Evolutionary conservation across 2,888 invertebrate genomes (phyloP).

Genomic region (Aphrophora alni): DNA sequence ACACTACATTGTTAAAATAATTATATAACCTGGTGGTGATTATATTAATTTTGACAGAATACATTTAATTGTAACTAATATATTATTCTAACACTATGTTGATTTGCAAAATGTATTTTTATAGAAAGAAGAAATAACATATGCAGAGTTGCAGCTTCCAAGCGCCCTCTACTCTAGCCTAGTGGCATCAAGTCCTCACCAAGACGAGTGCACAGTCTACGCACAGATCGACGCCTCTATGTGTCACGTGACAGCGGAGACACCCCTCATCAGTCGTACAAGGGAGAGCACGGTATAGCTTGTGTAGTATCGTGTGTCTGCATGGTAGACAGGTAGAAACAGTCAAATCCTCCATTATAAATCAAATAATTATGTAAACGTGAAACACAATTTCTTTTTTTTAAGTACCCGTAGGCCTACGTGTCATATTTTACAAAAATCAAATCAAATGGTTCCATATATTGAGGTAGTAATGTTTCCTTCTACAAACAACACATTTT

Average conservation of each 20-base stretch:
- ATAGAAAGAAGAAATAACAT: conserved; percentile 63
- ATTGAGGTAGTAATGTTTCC: too few relatives aligned
- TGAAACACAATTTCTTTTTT: background rate
- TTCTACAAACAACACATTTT: too few relatives aligned
- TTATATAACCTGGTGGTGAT: too few relatives aligned
- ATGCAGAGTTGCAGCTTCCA: conserved; percentile 63
- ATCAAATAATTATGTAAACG: too few relatives aligned
- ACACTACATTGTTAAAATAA: too few relatives aligned
- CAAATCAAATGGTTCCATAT: too few relatives aligned
- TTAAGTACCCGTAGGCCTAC: too few relatives aligned
- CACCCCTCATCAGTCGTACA: conserved; percentile 45
- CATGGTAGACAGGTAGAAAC: conserved; percentile 34
- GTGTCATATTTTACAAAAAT: too few relatives aligned
- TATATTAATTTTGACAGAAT: too few relatives aligned
- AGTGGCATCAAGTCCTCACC: conserved; percentile 48
- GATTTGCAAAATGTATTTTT: too few relatives aligned
- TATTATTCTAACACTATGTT: too few relatives aligned
- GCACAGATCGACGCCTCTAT: conserved; percentile 61
- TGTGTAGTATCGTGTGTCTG: conserved; percentile 42
- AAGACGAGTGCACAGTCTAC: conserved; percentile 56
- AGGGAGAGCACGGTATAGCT: conserved; percentile 50
- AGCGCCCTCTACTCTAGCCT: conserved; percentile 56
- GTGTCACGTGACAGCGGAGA: conserved; percentile 40
- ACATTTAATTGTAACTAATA: too few relatives aligned
- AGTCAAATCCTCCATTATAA: background rate